These are phyloP conservation scores for Helicoverpa assulta DNA, from an alignment of 2,888 invertebrate species.

Conservation along the genomic window DNA sequence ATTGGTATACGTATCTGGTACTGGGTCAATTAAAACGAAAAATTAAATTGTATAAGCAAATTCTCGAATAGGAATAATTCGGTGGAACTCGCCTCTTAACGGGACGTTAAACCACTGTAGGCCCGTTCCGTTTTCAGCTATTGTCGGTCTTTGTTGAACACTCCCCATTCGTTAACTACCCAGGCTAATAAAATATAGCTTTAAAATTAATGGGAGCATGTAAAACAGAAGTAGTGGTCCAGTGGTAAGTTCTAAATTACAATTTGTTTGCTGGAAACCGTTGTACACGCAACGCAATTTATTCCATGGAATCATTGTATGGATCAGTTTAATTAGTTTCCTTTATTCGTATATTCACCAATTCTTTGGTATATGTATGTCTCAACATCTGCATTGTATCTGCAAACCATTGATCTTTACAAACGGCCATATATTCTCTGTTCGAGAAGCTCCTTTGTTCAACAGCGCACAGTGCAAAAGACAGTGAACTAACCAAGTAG, in stretches of 20 bases:
- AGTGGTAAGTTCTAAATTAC: not conserved
- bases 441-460: too few species aligned
- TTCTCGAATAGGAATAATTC: conserved; percentile 41
- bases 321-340: too few species aligned
- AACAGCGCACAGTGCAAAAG: not conserved
- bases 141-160: conserved; percentile 47
- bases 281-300: too few species aligned
- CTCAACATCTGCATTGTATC: too few species aligned
- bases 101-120: conserved; percentile 47
- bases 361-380: too few species aligned
- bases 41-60: conserved; percentile 44
- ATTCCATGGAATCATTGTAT: too few species aligned
- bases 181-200: conserved; percentile 52
- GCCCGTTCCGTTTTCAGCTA: conserved; percentile 28
- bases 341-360: too few species aligned
- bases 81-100: conserved; percentile 40
- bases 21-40: conserved; percentile 39
- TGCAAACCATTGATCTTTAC: too few species aligned
- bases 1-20: conserved; percentile 19
- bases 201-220: conserved; percentile 50
- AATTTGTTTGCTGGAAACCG: not conserved
- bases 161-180: conserved; percentile 52
- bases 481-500: not conserved
- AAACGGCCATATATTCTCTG: too few species aligned
- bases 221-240: conserved; percentile 36